Percentiles rank a stretch among this genome's conserved stretches.
phyloP scores from a whole-genome alignment of 2,113 vertebrate species.

The Alethe diademata region DNA sequence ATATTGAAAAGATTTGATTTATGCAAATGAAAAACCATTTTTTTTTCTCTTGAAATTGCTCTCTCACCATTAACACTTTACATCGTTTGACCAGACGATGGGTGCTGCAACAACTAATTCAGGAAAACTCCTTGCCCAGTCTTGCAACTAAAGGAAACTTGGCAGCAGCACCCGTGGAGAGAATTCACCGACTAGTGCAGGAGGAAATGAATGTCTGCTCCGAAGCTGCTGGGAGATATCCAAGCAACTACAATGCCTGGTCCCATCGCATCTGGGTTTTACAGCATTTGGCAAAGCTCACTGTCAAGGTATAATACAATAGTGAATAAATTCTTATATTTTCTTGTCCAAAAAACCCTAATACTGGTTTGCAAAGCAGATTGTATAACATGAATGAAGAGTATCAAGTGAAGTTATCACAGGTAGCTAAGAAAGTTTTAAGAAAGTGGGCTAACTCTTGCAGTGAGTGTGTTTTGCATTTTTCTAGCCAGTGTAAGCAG shows the following conservation, averaged over 20 bases:
- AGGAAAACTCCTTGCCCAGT: conserved; percentile 72
- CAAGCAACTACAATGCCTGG: conserved; percentile 99
- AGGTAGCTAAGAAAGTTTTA: not conserved
- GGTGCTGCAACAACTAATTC: conserved; percentile 88
- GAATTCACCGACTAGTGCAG: conserved; percentile 78
- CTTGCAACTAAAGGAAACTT: conserved; percentile 74
- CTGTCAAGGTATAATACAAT: conserved; percentile 81
- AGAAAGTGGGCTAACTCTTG: not conserved
- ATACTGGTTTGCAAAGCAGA: not conserved
- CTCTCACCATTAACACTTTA: not conserved
- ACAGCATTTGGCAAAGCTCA: conserved; percentile 87
- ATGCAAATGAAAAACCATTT: not conserved
- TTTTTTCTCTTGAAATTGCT: conserved; percentile 6
- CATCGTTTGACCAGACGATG: conserved; percentile 81
- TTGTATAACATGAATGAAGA: not conserved
- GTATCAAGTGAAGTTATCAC: not conserved
- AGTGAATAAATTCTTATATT: not conserved
- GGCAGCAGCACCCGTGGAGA: conserved; percentile 71
- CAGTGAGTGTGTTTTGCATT: not conserved
- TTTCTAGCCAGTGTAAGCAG: not conserved
- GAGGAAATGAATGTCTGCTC: conserved; percentile 92
- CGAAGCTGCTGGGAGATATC: conserved; percentile 90
- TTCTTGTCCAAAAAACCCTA: not conserved
- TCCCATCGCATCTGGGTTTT: conserved; percentile 98
- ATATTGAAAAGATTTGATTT: not conserved